Percentiles rank a stretch among this genome's conserved stretches.
phyloP scores from a whole-genome alignment of 2,797 vertebrate species.

The Carduelis carduelis region DNA sequence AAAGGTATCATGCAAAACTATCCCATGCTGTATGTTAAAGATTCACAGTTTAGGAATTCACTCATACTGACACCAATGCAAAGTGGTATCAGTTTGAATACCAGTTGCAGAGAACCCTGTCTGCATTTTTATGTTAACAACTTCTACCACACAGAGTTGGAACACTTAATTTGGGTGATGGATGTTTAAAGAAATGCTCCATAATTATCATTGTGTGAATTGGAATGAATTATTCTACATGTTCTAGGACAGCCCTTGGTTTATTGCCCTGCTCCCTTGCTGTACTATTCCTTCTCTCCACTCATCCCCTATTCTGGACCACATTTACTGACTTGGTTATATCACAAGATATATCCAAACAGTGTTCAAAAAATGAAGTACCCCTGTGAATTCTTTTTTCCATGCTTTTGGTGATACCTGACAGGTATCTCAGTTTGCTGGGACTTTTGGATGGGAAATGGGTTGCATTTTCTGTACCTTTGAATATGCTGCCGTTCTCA shows the following conservation, averaged over 20 bases:
- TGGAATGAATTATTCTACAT: neutral
- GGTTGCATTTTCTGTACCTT: neutral
- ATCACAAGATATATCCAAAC: neutral
- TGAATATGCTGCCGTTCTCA: neutral
- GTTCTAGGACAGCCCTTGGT: neutral
- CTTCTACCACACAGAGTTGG: neutral
- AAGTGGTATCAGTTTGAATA: conserved; percentile 16
- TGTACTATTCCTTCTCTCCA: neutral
- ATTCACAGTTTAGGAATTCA: neutral
- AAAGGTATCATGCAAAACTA: neutral
- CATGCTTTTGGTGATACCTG: neutral
- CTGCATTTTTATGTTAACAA: conserved; percentile 37
- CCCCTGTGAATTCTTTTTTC: neutral
- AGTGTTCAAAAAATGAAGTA: neutral
- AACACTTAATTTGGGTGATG: neutral
- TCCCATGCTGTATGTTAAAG: neutral
- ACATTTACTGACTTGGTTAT: neutral
- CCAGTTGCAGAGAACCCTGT: neutral
- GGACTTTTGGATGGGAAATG: neutral
- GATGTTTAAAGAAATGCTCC: neutral
- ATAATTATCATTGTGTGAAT: neutral
- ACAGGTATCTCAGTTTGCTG: neutral
- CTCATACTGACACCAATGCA: neutral
- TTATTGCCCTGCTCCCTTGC: neutral
- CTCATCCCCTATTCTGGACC: neutral